phyloP scores from a whole-genome alignment of 2,113 vertebrate genomes.

The Procavia capensis region DNA sequence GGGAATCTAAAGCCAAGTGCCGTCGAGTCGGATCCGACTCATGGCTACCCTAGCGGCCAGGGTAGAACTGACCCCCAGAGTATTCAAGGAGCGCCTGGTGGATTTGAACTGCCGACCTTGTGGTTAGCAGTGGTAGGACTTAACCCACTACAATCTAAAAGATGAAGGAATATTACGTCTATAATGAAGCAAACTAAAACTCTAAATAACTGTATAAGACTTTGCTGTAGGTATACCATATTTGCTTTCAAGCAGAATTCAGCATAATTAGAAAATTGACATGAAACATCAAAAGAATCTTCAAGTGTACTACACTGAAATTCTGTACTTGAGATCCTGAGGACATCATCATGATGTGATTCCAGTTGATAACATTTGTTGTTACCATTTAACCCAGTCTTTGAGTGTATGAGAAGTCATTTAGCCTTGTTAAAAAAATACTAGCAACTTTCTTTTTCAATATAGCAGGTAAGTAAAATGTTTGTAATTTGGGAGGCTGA shows the following conservation, averaged over 20 bases:
- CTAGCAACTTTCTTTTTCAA: neutral
- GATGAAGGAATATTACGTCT: neutral
- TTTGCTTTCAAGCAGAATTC: neutral
- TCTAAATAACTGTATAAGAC: neutral
- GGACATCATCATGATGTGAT: slow-evolving; percentile 1
- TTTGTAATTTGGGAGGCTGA: slow-evolving; percentile 91
- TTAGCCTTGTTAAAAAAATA: slow-evolving; percentile 28
- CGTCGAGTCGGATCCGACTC: too few species aligned
- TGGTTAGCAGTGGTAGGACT: too few species aligned
- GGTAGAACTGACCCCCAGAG: too few species aligned
- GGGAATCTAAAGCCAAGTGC: slow-evolving; percentile 18
- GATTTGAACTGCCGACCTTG: too few species aligned
- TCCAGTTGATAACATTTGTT: slow-evolving; percentile 46
- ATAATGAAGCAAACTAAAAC: neutral
- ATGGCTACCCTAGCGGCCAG: too few species aligned
- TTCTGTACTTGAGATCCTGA: slow-evolving; percentile 10
- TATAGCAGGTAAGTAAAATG: neutral
- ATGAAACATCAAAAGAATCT: slow-evolving; percentile 25
- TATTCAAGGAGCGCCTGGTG: too few species aligned
- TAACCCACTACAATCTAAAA: too few species aligned
- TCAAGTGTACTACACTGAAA: slow-evolving; percentile 23
- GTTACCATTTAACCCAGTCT: slow-evolving; percentile 15
- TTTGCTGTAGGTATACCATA: neutral
- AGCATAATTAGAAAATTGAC: slow-evolving; percentile 28
- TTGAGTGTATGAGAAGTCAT: slow-evolving; percentile 23